Percentiles rank a stretch among this genome's conserved stretches.
These are phyloP conservation scores for Coreius guichenoti DNA, from an alignment of 2,797 vertebrate genomes.

Conservation along the genomic window DNA sequence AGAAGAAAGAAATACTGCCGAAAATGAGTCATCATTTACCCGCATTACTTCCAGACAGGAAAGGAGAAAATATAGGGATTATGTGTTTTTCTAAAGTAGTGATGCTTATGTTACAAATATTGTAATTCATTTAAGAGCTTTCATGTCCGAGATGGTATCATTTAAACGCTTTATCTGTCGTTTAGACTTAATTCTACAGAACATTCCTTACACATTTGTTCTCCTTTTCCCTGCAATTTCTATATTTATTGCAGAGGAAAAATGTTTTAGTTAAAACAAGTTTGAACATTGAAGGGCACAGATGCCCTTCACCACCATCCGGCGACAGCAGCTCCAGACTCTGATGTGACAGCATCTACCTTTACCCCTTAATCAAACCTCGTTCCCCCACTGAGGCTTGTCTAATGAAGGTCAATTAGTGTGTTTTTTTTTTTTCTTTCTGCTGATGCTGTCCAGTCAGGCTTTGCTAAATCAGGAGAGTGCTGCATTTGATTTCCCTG, in stretches of 20 bases:
- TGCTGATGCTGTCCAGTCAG: slow-evolving; percentile 28
- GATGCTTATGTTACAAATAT: neutral
- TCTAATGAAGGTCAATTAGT: slow-evolving; percentile 46
- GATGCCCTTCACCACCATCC: neutral
- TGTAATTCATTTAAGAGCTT: neutral
- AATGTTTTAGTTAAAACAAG: neutral
- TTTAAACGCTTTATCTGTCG: neutral
- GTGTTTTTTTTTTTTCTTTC: slow-evolving; percentile 25
- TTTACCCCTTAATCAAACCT: slow-evolving; percentile 21
- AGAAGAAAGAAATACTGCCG: neutral
- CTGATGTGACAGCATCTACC: slow-evolving; percentile 6
- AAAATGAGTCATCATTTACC: neutral
- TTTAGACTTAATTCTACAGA: neutral
- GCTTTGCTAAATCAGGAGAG: slow-evolving; percentile 25
- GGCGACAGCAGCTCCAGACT: neutral
- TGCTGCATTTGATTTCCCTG: slow-evolving; percentile 46
- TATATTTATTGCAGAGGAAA: slow-evolving; percentile 6
- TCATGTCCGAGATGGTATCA: neutral
- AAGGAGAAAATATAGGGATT: neutral
- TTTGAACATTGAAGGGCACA: slow-evolving; percentile 39
- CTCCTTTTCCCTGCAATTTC: slow-evolving; percentile 3
- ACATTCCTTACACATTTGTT: neutral
- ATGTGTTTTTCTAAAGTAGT: neutral
- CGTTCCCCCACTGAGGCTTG: neutral
- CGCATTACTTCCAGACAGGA: neutral